phyloP scores from a whole-genome alignment of 2,888 invertebrate species.

The Polydrusus cervinus region DNA sequence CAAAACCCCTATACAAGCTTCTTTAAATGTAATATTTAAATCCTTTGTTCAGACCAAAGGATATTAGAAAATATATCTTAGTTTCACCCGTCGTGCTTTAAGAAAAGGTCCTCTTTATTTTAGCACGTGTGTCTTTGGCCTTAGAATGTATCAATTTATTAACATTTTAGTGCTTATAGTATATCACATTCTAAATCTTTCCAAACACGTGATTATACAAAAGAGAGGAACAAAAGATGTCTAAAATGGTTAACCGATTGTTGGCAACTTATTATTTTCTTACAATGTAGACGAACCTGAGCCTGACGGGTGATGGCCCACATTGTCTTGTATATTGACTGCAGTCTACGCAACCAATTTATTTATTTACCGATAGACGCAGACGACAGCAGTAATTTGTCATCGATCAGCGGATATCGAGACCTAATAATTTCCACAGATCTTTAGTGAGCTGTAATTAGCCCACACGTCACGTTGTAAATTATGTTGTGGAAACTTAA shows the following conservation, averaged over 20 bases:
- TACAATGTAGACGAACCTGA: conserved; percentile 63
- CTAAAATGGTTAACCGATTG: conserved; percentile 65
- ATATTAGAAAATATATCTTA: conserved; percentile 56
- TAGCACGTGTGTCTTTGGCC: conserved; percentile 49
- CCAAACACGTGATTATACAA: conserved; percentile 63
- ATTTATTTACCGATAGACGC: no score
- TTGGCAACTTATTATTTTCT: conserved; percentile 63
- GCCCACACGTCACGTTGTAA: no score
- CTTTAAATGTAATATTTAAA: conserved; percentile 53
- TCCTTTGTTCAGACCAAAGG: conserved; percentile 50
- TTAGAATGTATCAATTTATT: conserved; percentile 1
- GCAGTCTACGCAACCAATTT: no score
- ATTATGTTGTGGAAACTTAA: no score
- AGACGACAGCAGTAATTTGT: no score
- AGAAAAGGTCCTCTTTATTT: conserved; percentile 33
- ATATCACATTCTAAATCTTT: conserved; percentile 53
- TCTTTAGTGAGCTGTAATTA: no score
- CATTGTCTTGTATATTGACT: conserved; percentile 57
- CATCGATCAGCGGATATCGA: no score
- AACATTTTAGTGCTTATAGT: not conserved
- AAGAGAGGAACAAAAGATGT: conserved; percentile 58
- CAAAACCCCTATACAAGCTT: conserved; percentile 3
- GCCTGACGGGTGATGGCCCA: conserved; percentile 32
- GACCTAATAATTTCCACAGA: no score
- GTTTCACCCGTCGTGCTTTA: conserved; percentile 34